phyloP scores from a whole-genome alignment of 92 coral and sea anemone species.

The Epizoanthus stellaris region DNA sequence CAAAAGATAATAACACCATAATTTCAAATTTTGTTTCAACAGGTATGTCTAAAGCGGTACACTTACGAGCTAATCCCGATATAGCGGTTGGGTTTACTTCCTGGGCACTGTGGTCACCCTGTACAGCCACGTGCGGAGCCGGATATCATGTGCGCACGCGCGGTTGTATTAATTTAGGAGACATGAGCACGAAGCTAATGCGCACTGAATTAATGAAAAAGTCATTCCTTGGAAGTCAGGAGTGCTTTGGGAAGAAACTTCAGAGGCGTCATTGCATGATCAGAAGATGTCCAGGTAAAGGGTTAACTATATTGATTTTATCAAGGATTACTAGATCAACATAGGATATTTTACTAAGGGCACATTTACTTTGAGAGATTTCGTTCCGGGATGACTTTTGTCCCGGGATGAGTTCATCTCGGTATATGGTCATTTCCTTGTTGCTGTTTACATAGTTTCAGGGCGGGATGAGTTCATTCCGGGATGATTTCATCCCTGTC shows the following conservation, averaged over 20 bases:
- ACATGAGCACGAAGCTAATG: not conserved
- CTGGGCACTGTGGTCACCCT: conserved; percentile 21
- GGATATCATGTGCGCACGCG: conserved; percentile 34
- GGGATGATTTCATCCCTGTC: too few species aligned
- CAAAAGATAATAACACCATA: not conserved
- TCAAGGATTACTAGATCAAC: not conserved
- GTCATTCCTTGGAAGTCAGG: not conserved
- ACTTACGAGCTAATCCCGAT: conserved; percentile 4
- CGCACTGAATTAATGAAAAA: conserved; percentile 1
- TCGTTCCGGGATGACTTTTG: too few species aligned
- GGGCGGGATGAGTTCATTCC: too few species aligned
- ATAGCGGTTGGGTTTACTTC: conserved; percentile 16
- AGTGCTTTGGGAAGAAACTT: conserved; percentile 18
- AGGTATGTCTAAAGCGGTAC: not conserved
- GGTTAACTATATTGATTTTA: not conserved
- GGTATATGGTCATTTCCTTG: too few species aligned
- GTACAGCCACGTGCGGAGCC: conserved; percentile 18
- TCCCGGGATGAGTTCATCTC: too few species aligned
- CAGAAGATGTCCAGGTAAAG: conserved; percentile 26
- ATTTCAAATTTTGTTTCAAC: not conserved
- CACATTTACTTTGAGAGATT: too few species aligned
- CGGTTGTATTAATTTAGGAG: conserved; percentile 9
- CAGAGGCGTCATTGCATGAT: conserved; percentile 24
- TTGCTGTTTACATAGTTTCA: too few species aligned
- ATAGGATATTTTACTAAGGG: too few species aligned